Percentiles rank a stretch among this genome's conserved stretches.
These are phyloP conservation scores for Anabacerthia variegaticeps DNA, from an alignment of 2,797 vertebrate genomes.

Conservation along the genomic window DNA sequence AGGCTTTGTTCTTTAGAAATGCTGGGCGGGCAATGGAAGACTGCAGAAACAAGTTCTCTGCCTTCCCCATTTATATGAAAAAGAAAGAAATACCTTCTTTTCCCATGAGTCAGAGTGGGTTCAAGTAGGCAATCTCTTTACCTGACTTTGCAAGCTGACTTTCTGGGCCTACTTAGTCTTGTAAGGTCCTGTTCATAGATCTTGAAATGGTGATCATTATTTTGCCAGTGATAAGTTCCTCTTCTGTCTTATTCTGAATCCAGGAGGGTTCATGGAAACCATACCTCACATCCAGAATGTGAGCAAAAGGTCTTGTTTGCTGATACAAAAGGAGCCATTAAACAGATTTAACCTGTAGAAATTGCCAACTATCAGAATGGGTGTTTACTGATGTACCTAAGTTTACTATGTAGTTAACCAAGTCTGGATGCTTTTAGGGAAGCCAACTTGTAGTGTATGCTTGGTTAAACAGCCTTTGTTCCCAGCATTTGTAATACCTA, in stretches of 20 bases:
- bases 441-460: not conserved
- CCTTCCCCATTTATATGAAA: not conserved
- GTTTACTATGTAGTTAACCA: not conserved
- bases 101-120: not conserved
- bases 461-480: not conserved
- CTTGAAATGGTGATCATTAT: not conserved
- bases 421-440: not conserved
- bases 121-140: not conserved
- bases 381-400: not conserved
- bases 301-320: not conserved
- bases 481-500: not conserved
- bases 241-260: not conserved
- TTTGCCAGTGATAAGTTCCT: not conserved
- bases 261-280: not conserved
- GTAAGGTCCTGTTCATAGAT: not conserved
- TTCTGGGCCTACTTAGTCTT: not conserved
- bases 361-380: not conserved
- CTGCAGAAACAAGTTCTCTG: not conserved
- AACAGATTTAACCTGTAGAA: not conserved
- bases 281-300: not conserved
- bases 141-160: not conserved
- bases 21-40: not conserved
- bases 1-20: constrained; percentile 3
- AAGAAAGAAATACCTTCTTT: not conserved
- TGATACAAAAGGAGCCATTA: not conserved